Conservation (phyloP, 1,140 invertebrate species). For the Phymastichus coffea region DNA sequence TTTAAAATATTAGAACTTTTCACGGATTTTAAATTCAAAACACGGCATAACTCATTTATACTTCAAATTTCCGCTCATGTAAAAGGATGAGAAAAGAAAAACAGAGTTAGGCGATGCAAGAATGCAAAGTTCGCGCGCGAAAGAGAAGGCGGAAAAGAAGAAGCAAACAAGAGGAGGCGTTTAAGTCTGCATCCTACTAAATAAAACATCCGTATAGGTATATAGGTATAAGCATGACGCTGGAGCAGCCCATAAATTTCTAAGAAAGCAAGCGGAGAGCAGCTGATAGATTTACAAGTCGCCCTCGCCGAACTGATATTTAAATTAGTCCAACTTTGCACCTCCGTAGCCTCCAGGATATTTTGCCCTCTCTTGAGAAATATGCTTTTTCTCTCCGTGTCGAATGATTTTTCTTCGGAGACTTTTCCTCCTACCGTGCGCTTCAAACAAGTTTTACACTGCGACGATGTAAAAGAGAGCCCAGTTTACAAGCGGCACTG, state of each 20-base stretch:
- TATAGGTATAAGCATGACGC: too few relatives aligned
- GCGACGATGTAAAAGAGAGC: slow-evolving; percentile 11
- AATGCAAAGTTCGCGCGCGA: background rate
- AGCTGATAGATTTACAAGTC: slow-evolving; percentile 57
- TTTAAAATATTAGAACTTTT: too few relatives aligned
- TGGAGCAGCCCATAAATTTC: slow-evolving; percentile 55
- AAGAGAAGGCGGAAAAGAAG: background rate
- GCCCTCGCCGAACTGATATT: slow-evolving; percentile 56
- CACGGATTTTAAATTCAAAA: too few relatives aligned
- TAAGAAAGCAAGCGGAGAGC: slow-evolving; percentile 28
- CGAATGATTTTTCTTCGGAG: slow-evolving; percentile 20
- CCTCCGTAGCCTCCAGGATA: slow-evolving; percentile 24
- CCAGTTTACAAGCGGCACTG: slow-evolving; percentile 6
- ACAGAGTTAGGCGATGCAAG: too few relatives aligned
- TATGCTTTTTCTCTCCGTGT: background rate
- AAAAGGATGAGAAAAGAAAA: too few relatives aligned
- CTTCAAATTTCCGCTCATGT: too few relatives aligned
- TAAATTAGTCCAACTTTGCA: slow-evolving; percentile 55
- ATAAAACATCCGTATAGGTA: slow-evolving; percentile 56
- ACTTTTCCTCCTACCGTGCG: background rate
- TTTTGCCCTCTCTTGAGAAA: background rate
- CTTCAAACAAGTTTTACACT: slow-evolving; percentile 27
- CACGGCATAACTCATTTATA: too few relatives aligned
- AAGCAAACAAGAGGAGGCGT: too few relatives aligned
- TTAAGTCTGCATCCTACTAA: too few relatives aligned